Percentiles rank a stretch among this genome's conserved stretches.
These are phyloP conservation scores for Nephrotoma guestfalica DNA, from an alignment of 2,888 invertebrate species.

Conservation along the genomic window DNA sequence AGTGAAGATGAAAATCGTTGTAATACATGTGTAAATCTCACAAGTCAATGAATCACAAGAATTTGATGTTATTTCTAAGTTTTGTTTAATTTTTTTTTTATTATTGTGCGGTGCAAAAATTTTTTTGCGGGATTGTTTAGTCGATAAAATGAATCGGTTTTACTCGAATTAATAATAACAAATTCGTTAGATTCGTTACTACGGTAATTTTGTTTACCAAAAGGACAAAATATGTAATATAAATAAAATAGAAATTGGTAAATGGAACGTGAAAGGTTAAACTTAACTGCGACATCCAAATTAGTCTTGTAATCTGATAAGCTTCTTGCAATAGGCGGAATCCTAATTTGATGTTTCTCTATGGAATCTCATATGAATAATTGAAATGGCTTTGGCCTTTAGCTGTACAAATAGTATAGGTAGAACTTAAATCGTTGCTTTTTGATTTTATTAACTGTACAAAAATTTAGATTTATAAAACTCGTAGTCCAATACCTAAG, in stretches of 20 bases:
- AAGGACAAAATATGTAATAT: not conserved
- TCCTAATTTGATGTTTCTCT: no score
- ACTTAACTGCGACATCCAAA: not conserved
- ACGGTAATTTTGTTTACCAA: not conserved
- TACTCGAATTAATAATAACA: not conserved
- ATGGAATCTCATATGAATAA: no score
- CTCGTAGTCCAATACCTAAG: no score
- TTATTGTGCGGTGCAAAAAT: not conserved
- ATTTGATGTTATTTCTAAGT: not conserved
- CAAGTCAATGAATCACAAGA: not conserved
- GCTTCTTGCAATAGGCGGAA: no score
- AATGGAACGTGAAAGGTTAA: not conserved
- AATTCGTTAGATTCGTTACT: not conserved
- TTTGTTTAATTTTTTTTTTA: not conserved
- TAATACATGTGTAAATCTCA: not conserved
- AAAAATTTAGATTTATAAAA: no score
- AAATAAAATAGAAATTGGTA: not conserved
- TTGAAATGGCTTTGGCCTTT: no score
- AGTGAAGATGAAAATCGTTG: not conserved
- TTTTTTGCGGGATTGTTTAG: not conserved
- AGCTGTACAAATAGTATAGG: no score
- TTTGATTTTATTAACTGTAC: no score
- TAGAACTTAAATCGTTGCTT: no score
- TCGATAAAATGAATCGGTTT: not conserved
- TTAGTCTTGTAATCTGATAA: no score